Percentiles rank a stretch among this genome's conserved stretches.
Evolutionary conservation across 2,797 vertebrate species (phyloP).

Genomic region (Clarias pachynema): DNA sequence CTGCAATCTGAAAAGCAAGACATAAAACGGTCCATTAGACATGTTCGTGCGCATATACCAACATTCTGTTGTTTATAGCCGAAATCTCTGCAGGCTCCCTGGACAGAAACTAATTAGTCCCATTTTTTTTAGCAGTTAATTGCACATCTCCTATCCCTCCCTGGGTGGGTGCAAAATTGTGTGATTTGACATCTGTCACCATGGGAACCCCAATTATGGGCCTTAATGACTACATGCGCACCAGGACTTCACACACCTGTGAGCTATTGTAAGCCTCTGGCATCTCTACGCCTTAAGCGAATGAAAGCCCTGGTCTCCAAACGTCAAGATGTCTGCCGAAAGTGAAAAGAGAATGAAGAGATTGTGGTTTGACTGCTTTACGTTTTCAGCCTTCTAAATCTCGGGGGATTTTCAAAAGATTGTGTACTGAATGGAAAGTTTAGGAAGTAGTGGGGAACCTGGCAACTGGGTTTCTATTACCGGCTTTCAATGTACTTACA

Average conservation of each 20-base stretch:
- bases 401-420: not conserved
- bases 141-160: constrained; percentile 57
- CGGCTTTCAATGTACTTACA: not conserved
- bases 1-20: constrained; percentile 81
- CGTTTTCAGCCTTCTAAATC: not conserved
- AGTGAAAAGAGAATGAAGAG: constrained; percentile 18
- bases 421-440: constrained; percentile 7
- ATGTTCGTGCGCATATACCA: constrained; percentile 23
- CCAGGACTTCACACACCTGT: constrained; percentile 70
- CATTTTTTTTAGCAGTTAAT: constrained; percentile 67
- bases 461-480: not conserved
- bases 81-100: constrained; percentile 44
- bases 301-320: constrained; percentile 60
- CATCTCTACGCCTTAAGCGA: constrained; percentile 13
- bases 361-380: constrained; percentile 10
- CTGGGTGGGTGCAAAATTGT: constrained; percentile 35
- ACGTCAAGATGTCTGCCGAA: constrained; percentile 38
- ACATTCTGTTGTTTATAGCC: constrained; percentile 40
- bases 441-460: constrained; percentile 1
- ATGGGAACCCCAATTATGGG: constrained; percentile 61
- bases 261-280: constrained; percentile 44
- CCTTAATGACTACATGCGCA: constrained; percentile 61
- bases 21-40: constrained; percentile 24
- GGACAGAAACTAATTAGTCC: constrained; percentile 66
- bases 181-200: constrained; percentile 60